Evolutionary conservation across 2,888 invertebrate species (phyloP).

Genomic region (Plagiodera versicolora): DNA sequence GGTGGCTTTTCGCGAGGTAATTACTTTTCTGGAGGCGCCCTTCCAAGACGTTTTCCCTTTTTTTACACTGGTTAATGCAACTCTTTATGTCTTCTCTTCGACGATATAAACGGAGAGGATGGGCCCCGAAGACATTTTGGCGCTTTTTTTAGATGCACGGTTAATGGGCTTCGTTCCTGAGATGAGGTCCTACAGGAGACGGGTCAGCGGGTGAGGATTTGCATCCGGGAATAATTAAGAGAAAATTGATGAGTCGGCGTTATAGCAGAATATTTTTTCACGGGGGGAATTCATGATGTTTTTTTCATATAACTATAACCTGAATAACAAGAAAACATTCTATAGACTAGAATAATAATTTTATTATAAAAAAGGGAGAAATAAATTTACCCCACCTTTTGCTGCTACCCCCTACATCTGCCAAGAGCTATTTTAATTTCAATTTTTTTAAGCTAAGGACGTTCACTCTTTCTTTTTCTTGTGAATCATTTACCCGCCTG

Average conservation of each 20-base stretch:
- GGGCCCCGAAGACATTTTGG: neutral
- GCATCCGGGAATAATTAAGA: neutral
- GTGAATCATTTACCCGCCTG: too few relatives aligned
- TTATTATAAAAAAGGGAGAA: too few relatives aligned
- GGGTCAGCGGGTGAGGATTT: conserved; percentile 14
- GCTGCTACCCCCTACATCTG: too few relatives aligned
- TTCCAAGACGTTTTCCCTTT: conserved; percentile 27
- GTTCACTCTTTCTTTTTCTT: too few relatives aligned
- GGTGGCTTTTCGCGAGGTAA: conserved; percentile 44
- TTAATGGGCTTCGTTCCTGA: conserved; percentile 17
- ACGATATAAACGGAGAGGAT: conserved; percentile 13
- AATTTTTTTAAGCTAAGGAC: too few relatives aligned
- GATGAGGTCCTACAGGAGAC: neutral
- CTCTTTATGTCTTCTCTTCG: conserved; percentile 23
- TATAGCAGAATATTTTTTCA: neutral
- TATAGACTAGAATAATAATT: too few relatives aligned
- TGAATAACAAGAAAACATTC: too few relatives aligned
- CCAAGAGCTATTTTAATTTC: too few relatives aligned
- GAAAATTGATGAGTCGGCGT: neutral
- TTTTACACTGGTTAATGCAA: conserved; percentile 34
- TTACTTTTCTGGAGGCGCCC: conserved; percentile 36
- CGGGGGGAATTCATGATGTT: too few relatives aligned
- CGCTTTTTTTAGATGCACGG: conserved; percentile 12
- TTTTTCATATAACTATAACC: too few relatives aligned
- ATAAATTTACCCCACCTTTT: too few relatives aligned